Evolutionary conservation across 2,113 vertebrate species (phyloP), one percentile per base, ranked within the genome.

Genomic region (Polyodon spathula): DNA sequence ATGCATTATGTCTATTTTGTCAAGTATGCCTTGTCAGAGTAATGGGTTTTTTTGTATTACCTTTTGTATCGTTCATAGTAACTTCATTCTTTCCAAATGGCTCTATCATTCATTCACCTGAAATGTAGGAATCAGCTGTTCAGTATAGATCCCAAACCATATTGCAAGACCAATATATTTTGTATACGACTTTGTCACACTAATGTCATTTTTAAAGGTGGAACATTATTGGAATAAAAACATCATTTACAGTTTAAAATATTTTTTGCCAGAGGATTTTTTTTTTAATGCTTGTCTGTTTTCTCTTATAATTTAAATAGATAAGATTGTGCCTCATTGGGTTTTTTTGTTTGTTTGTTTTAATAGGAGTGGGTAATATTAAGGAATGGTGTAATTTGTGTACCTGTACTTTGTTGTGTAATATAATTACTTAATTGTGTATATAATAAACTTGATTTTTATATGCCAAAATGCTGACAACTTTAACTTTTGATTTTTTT

Each of bases 381-480:
- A 27, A 27, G 27, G 27, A 27, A 27, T 27, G 27, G 27, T 27
- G 27, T 27, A 27, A 27, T 27, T 27, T 27, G 27, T 27, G 27
- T 27, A 27, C 27, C 27, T 27, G 27, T 27, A 2, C 27, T 27
- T 27, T 27, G 27, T 27, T 27, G 42, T 62, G 53, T 54, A 6
- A 57, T 63, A 27, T 27, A 27, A 27, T 27, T 66, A 65, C 67
- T 75, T 66, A 65, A 56, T 27, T 63, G 6, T 58, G 27, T 8
- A 6, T 56, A 62, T 56, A 62, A 27, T 27, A 27, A 27, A 27
- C 66, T 68, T 61, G 56, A 41, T 64, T 60, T 69, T 46, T 66
- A 64, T 63, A 55, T 66, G 51, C 63, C 66, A 72, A 73, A 72
- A 69, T 62, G 57, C 58, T 69, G 55, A 66, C 60, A 63, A 10